Conservation (phyloP, 2,888 invertebrate species). For the Melinopterus prodromus region DNA sequence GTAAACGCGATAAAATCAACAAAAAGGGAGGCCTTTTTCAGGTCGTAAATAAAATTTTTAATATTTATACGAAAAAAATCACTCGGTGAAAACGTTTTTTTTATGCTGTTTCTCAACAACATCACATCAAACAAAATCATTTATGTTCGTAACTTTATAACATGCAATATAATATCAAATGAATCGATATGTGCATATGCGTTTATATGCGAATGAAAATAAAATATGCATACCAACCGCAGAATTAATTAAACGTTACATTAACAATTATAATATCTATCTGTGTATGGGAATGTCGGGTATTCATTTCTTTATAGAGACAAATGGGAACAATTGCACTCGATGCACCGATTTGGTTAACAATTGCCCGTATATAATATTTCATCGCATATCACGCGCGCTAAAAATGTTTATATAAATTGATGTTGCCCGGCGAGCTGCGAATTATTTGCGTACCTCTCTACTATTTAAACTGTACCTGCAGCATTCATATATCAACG, state of each 20-base stretch:
- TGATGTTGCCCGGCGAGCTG: background rate
- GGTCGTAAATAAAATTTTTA: background rate
- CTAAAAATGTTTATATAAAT: background rate
- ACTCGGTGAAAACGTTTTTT: too few species aligned
- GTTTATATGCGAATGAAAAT: background rate
- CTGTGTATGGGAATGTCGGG: background rate
- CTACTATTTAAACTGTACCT: background rate
- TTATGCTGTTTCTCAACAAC: too few species aligned
- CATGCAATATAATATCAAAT: background rate
- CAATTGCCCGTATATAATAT: background rate
- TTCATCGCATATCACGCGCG: background rate
- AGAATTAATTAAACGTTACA: background rate
- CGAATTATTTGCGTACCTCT: background rate
- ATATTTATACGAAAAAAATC: background rate
- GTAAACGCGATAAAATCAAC: background rate
- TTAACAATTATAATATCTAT: background rate
- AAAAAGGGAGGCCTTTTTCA: background rate
- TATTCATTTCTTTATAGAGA: slow-evolving; percentile 4
- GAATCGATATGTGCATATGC: background rate
- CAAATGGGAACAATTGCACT: slow-evolving; percentile 4
- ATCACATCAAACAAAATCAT: too few species aligned
- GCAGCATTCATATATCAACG: background rate
- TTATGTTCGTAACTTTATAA: background rate
- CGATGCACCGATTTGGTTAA: background rate
- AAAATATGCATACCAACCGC: background rate